Conservation (phyloP, 2,888 invertebrate species). For the Thera obeliscata region DNA sequence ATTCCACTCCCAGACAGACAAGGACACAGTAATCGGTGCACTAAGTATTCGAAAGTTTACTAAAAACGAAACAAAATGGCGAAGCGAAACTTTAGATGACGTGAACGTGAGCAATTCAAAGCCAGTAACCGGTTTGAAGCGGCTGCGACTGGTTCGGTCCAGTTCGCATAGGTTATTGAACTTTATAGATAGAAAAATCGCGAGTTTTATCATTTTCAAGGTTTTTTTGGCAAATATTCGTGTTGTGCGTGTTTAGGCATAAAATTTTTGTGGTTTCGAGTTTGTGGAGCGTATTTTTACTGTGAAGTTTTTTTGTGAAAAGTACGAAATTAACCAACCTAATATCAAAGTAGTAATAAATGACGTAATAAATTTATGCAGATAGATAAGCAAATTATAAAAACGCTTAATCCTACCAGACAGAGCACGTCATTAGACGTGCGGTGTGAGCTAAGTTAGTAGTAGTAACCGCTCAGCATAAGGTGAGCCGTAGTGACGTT, state of each 20-base stretch:
- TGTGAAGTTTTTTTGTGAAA: background rate
- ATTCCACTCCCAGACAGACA: too few relatives aligned
- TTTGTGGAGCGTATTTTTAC: background rate
- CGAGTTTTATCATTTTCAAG: background rate
- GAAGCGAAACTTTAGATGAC: constrained; percentile 12
- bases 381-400: too few relatives aligned
- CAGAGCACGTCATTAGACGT: too few relatives aligned
- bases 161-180: constrained; percentile 45
- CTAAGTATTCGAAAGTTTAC: constrained; percentile 9
- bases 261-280: background rate
- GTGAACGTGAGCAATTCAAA: background rate
- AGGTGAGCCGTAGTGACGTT: too few relatives aligned
- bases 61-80: constrained; percentile 27
- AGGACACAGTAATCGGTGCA: background rate
- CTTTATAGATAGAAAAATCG: constrained; percentile 22
- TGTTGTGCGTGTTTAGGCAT: background rate
- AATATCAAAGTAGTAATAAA: too few relatives aligned
- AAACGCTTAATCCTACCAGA: too few relatives aligned
- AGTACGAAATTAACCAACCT: too few relatives aligned
- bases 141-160: constrained; percentile 44
- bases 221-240: background rate
- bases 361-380: too few relatives aligned
- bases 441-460: too few relatives aligned
- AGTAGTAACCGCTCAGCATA: too few relatives aligned
- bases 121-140: constrained; percentile 47